Base-by-base conservation (phyloP, 37 sponge, comb jelly and placozoan species). In the Tethya wilhelma region DNA sequence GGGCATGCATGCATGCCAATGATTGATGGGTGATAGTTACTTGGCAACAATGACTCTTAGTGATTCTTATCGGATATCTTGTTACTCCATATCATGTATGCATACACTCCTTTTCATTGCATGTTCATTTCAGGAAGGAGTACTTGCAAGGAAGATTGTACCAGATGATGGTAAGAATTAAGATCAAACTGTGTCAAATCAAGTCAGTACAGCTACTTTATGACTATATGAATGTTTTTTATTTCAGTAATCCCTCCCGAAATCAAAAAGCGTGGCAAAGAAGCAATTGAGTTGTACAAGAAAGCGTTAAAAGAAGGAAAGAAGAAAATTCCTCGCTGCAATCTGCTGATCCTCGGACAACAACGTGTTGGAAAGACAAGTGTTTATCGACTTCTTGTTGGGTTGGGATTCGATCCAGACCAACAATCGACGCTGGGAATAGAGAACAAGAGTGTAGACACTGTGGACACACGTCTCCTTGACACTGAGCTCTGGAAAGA, bases 301-400 rank as follows among this genome's bases (percentile, higher is more conserved):
- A 17, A 63, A 56, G 78, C 72, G 11, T 44, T 86, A 2, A 58
- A 56, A 14, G 14, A 72, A n/a, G 86, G 86, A 12, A 86, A 72
- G 74, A 75, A 73, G 55, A 84, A 66, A 39, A 79, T 90, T 20
- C 85, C 85, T 36, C 85, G 73, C 34, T 79, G 79, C 56, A 74
- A 80, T 29, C 55, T 90, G 49, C 42, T 90, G 14, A 39, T 84
- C 14, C 75, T 90, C 2, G 90, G 90, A 12, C 85, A 90, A 44
- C 58, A 71, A 58, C 45, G 85, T 1, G 80, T 79, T 23, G 90
- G 90, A 30, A 89, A 89, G 44, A 89, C 89, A 31, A 78, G 77
- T 32, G 49, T 84, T 1, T 32, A 68, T 69, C 53, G 65, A 22
- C 41, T 60, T 17, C 40, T 86, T 8, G 55, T 63, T 36, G 73